A percentile compares a stretch with the other conserved stretches of the same genome.
phyloP scores from a whole-genome alignment of 1,140 invertebrate species.

The Zophobas atratus region DNA sequence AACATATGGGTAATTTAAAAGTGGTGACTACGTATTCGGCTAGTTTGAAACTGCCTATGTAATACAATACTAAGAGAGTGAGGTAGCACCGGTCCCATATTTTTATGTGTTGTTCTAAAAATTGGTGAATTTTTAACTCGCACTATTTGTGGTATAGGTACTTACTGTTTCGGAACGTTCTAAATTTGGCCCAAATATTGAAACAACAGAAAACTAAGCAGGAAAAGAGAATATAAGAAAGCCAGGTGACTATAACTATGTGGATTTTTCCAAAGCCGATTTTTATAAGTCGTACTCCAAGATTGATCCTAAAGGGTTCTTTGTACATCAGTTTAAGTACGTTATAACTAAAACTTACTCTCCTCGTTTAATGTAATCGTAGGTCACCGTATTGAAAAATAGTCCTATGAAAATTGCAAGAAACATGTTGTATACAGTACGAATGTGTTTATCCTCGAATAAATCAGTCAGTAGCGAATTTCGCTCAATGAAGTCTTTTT shows the following conservation, averaged over 20 bases:
- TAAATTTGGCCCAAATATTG: slow-evolving; percentile 24
- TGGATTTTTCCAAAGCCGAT: slow-evolving; percentile 17
- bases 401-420: slow-evolving; percentile 23
- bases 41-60: not conserved
- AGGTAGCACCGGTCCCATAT: slow-evolving; percentile 7
- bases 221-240: not conserved
- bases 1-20: slow-evolving; percentile 14
- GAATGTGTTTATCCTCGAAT: slow-evolving; percentile 35
- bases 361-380: slow-evolving; percentile 20
- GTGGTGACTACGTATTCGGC: not conserved
- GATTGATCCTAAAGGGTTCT: slow-evolving; percentile 3
- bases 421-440: slow-evolving; percentile 33
- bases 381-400: slow-evolving; percentile 20
- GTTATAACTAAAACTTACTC: slow-evolving; percentile 2
- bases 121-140: no score
- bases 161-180: slow-evolving; percentile 15
- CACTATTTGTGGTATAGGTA: no score
- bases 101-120: slow-evolving; percentile 11
- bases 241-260: not conserved
- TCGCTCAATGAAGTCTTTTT: not conserved
- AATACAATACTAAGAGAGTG: not conserved
- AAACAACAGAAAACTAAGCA: slow-evolving; percentile 9
- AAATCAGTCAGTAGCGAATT: slow-evolving; percentile 37
- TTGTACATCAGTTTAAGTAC: not conserved
- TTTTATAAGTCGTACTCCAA: slow-evolving; percentile 1